These are phyloP conservation scores for Plebejus argus DNA, from an alignment of 2,888 invertebrate species.

Conservation along the genomic window DNA sequence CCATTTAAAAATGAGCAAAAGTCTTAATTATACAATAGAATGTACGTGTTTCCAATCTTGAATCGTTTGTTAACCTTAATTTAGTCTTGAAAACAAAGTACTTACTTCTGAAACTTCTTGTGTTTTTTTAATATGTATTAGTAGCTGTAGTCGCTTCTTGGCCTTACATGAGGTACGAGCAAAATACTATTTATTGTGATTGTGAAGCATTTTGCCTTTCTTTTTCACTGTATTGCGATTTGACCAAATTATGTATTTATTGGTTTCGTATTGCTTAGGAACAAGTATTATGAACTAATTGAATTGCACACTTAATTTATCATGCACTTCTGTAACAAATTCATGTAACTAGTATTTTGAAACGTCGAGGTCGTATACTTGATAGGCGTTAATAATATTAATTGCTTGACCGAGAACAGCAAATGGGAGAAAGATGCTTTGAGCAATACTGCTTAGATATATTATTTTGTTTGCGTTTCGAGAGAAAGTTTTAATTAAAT, in stretches of 20 bases:
- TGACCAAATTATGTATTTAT: neutral
- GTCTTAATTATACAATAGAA: neutral
- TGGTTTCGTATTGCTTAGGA: neutral
- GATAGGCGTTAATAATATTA: slow-evolving; percentile 12
- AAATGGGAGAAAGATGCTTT: neutral
- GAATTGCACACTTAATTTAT: slow-evolving; percentile 12
- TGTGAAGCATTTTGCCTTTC: neutral
- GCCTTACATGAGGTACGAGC: neutral
- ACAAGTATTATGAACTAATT: neutral
- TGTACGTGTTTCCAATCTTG: neutral
- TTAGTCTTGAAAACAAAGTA: too few species aligned
- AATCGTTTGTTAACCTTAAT: neutral
- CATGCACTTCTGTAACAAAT: slow-evolving; percentile 15
- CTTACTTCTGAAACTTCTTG: neutral
- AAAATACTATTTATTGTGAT: neutral
- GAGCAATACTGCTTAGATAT: neutral
- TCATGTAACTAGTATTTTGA: slow-evolving; percentile 31
- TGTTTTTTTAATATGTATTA: too few species aligned
- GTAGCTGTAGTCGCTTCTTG: too few species aligned
- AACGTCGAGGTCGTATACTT: neutral
- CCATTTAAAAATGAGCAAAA: neutral
- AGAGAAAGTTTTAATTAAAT: neutral
- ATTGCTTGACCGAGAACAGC: neutral
- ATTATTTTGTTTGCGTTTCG: neutral
- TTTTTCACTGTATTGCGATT: neutral